phyloP scores from a whole-genome alignment of 2,888 invertebrate genomes.

The Colostygia pectinataria region DNA sequence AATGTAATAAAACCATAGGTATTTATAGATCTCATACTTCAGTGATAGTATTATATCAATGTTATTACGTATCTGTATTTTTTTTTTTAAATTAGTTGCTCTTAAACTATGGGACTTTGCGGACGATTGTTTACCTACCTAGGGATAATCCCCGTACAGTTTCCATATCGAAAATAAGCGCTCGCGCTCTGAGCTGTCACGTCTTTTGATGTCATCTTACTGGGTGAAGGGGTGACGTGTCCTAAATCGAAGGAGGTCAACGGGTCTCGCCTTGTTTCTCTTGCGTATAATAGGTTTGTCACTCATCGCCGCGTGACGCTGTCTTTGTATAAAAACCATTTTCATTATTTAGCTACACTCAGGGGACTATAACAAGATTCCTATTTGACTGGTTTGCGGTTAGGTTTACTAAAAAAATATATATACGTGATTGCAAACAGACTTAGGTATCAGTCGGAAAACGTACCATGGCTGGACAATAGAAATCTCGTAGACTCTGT shows the following conservation, averaged over 20 bases:
- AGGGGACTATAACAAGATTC: constrained; percentile 8
- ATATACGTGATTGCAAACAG: too few relatives aligned
- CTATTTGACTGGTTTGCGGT: neutral
- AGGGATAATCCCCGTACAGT: constrained; percentile 71
- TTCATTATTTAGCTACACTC: constrained; percentile 17
- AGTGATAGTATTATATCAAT: too few relatives aligned
- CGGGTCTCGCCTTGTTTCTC: constrained; percentile 14
- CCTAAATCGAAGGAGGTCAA: constrained; percentile 31
- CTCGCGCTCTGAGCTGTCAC: constrained; percentile 43
- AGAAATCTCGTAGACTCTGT: too few relatives aligned
- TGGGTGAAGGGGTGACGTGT: constrained; percentile 48
- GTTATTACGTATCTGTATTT: too few relatives aligned
- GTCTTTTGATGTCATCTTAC: constrained; percentile 58
- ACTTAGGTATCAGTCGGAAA: too few relatives aligned
- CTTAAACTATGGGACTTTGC: constrained; percentile 46
- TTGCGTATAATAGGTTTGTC: constrained; percentile 23
- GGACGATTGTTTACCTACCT: constrained; percentile 69
- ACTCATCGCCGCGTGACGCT: constrained; percentile 9
- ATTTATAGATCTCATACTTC: too few relatives aligned
- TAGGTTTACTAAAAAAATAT: too few relatives aligned
- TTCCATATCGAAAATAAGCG: constrained; percentile 57
- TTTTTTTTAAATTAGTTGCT: neutral
- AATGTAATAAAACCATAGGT: too few relatives aligned
- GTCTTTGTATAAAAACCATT: constrained; percentile 16
- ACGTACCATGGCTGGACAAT: too few relatives aligned